Conservation (phyloP, 1,140 invertebrate species). For the Drosophila seguyi region DNA sequence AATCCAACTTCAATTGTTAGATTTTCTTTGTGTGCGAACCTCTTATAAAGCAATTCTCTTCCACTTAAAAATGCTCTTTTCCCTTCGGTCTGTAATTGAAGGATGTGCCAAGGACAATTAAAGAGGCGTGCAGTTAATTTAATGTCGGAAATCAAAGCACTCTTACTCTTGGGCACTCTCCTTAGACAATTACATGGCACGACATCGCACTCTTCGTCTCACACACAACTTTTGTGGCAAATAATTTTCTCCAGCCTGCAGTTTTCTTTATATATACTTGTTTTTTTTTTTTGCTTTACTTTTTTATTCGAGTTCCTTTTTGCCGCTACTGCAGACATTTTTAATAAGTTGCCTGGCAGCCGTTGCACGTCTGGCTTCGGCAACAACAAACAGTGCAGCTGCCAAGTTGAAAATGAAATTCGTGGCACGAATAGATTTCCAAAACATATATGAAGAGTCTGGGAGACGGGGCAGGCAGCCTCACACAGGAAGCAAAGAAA, state of each 20-base stretch:
- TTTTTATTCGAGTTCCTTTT: conserved; percentile 45
- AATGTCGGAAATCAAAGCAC: conserved; percentile 78
- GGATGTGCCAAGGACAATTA: conserved; percentile 58
- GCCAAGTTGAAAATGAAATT: conserved; percentile 82
- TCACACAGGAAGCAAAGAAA: neutral
- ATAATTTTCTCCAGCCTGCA: conserved; percentile 63
- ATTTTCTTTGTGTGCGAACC: conserved; percentile 1
- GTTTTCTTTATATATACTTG: conserved; percentile 5
- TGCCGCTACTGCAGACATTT: conserved; percentile 74
- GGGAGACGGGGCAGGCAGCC: conserved; percentile 17
- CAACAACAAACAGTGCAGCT: conserved; percentile 75
- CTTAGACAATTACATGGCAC: conserved; percentile 50
- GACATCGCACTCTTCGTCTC: conserved; percentile 43
- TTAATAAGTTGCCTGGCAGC: conserved; percentile 82
- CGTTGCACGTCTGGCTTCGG: conserved; percentile 69
- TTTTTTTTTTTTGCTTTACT: conserved; percentile 3
- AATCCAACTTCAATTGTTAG: no score
- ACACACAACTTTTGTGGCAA: conserved; percentile 65
- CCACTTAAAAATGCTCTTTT: conserved; percentile 8
- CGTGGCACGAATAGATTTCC: conserved; percentile 80
- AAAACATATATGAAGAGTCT: conserved; percentile 68
- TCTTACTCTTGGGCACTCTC: conserved; percentile 57
- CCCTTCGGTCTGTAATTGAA: conserved; percentile 9
- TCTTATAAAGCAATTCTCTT: conserved; percentile 7
- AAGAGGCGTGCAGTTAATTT: conserved; percentile 62